Evolutionary conservation across 2,113 vertebrate genomes (phyloP).

Genomic region (Pygoscelis adeliae): DNA sequence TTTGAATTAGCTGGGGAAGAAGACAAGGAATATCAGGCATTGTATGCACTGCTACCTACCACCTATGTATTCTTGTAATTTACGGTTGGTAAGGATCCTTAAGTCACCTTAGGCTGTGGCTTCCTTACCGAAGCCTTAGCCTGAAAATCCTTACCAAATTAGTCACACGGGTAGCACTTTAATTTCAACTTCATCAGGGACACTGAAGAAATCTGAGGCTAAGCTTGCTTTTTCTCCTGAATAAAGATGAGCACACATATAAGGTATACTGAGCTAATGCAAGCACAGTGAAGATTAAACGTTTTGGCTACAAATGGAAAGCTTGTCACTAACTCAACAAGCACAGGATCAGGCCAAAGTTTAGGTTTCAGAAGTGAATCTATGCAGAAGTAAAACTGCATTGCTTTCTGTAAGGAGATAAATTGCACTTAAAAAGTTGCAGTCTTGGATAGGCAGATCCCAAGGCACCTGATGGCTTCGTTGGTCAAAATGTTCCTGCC

Average conservation of each 20-base stretch:
- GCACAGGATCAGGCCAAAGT: not conserved
- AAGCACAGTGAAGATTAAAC: not conserved
- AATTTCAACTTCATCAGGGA: not conserved
- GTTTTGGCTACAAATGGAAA: not conserved
- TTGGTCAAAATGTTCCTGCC: not conserved
- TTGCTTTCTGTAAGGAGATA: not conserved
- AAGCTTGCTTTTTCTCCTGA: not conserved
- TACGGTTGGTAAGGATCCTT: not conserved
- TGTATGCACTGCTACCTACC: not conserved
- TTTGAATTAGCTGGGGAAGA: not conserved
- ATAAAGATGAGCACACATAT: not conserved
- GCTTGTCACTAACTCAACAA: not conserved
- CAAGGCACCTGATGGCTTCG: not conserved
- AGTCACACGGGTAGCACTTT: not conserved
- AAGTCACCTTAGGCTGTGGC: not conserved
- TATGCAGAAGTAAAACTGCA: not conserved
- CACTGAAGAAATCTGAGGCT: not conserved
- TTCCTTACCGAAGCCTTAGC: not conserved
- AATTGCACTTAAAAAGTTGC: not conserved
- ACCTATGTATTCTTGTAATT: not conserved
- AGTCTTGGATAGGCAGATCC: not conserved
- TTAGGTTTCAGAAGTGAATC: not conserved
- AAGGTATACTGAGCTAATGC: not conserved
- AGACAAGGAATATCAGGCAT: not conserved
- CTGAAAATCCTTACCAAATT: not conserved